Base-by-base conservation (phyloP, 2,888 invertebrate genomes). In the Timema podura region DNA sequence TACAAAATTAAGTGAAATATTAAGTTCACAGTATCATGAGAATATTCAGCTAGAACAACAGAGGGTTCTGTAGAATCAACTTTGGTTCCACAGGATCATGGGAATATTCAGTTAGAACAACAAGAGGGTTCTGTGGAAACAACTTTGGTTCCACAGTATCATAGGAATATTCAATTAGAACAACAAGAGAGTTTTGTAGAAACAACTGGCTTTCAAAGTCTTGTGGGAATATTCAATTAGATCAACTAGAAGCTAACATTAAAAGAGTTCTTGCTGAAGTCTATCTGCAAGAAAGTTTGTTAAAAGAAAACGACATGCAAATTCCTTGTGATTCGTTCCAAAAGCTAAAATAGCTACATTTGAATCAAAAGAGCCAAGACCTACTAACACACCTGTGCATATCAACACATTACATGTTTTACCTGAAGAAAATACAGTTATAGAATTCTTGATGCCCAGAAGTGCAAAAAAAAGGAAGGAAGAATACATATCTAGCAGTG, bases 361-460 rank as follows among this genome's bases (percentile, higher is more conserved):
- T 30, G 30, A 30, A 30, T 30, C 30, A 30, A 30, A 30, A 30
- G 30, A 30, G 30, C 30, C 30, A 30, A 30, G 1, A 2, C n/a
- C 13, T 57, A 13, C 9, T 57, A 15, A 61, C 15, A 44, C 2
- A 8, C 9, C 5, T 30, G 13, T 61, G 9, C 70, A 70, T 47
- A 65, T 68, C n/a, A 70, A 70, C 51, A 67, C 69, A 5, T 67
- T 68, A 47, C 65, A 49, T 66, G 61, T 66, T 6, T 10, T 49
- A n/a, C 72, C 72, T n/a, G 66, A 72, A 15, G 68, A 68, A 44
- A 68, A 70, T n/a, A 61, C 72, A 11, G 49, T 72, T 48, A 72
- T 72, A 11, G 72, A 72, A 59, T 48, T 72, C n/a, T 45, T 61
- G 2, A 47, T 72, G 44, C 72, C 72, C 10, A 64, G 70, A 46